Evolutionary conservation across 2,888 invertebrate species (phyloP).

Genomic region (Hydrotaea cyrtoneurina): DNA sequence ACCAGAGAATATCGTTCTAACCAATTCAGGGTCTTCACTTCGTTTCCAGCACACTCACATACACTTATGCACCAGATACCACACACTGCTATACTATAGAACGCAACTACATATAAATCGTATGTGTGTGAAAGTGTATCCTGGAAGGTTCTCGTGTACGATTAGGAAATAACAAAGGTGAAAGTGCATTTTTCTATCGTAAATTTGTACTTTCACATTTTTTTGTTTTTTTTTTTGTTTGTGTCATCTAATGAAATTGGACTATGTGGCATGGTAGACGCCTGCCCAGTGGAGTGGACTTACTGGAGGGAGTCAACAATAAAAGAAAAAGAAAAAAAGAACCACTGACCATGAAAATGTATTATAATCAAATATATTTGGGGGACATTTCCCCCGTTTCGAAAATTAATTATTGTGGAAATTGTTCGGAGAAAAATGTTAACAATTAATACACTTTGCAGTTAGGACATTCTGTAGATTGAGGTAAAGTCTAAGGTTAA

Average conservation of each 20-base stretch:
- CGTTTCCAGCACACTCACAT: background rate
- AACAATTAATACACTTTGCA: too few relatives aligned
- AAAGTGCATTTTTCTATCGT: slow-evolving; percentile 53
- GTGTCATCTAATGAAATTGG: slow-evolving; percentile 45
- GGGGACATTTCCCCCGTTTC: background rate
- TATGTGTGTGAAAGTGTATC: background rate
- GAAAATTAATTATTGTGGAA: too few relatives aligned
- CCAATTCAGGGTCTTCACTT: slow-evolving; percentile 40
- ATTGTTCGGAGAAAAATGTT: too few relatives aligned
- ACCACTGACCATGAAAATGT: background rate
- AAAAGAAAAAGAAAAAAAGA: too few relatives aligned
- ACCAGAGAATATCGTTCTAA: slow-evolving; percentile 15
- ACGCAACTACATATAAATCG: background rate
- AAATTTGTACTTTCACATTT: slow-evolving; percentile 36
- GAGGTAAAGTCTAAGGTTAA: too few relatives aligned
- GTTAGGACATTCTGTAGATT: too few relatives aligned
- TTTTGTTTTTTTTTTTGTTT: too few relatives aligned
- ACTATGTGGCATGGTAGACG: slow-evolving; percentile 5
- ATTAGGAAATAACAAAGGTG: slow-evolving; percentile 35
- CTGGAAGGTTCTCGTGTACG: background rate
- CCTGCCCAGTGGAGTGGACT: background rate
- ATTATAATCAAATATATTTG: background rate
- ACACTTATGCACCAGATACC: background rate
- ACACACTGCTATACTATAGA: background rate
- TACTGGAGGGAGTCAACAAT: too few relatives aligned